Evolutionary conservation across 1,140 invertebrate species (phyloP).

Genomic region (Aphis gossypii): DNA sequence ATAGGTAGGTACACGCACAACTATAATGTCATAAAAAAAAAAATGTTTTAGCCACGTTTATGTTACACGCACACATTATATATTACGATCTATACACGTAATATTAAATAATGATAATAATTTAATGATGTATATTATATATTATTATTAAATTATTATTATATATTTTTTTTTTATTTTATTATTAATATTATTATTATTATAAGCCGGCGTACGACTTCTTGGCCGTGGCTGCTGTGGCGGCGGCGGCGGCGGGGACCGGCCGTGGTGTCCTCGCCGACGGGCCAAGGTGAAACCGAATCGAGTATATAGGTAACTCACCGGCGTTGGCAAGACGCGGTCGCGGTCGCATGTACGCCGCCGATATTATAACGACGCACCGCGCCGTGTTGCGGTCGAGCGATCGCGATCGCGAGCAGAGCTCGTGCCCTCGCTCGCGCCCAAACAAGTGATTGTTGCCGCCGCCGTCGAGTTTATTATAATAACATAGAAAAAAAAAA

Average conservation of each 20-base stretch:
- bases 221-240: slow-evolving; percentile 13
- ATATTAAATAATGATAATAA: slow-evolving; percentile 33
- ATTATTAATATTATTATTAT: not conserved
- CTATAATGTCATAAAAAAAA: not conserved
- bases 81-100: not conserved
- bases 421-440: slow-evolving; percentile 28
- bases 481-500: not conserved
- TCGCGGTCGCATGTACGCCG: not conserved
- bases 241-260: not conserved
- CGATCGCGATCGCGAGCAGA: not conserved
- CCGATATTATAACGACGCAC: not conserved
- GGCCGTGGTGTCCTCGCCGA: not conserved
- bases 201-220: not conserved
- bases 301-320: not conserved
- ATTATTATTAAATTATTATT: not conserved
- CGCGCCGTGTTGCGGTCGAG: not conserved
- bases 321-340: not conserved
- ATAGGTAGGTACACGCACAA: slow-evolving; percentile 5
- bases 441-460: slow-evolving; percentile 27
- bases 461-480: not conserved
- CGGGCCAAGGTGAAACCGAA: slow-evolving; percentile 23
- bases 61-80: not conserved
- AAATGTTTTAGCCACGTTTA: too few species aligned
- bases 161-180: not conserved
- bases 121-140: not conserved